Evolutionary conservation across 2,888 invertebrate genomes (phyloP).

Genomic region (Anagyrus pseudococci): DNA sequence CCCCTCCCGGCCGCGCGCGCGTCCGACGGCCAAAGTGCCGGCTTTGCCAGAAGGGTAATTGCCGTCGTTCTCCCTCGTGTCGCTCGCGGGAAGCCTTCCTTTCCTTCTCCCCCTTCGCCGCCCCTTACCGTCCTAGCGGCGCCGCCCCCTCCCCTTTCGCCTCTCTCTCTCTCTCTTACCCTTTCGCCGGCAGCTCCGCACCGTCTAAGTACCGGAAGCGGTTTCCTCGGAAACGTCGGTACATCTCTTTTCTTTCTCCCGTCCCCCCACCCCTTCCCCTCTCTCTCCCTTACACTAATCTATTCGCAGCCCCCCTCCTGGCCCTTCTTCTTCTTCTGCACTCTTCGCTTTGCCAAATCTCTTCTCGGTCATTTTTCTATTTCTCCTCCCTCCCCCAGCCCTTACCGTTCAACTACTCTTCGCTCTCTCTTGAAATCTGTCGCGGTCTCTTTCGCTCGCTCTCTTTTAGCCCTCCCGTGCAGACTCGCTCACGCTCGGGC

Average conservation of each 20-base stretch:
- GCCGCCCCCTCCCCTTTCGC: too few relatives aligned
- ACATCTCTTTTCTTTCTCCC: slow-evolving; percentile 27
- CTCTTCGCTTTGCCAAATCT: slow-evolving; percentile 11
- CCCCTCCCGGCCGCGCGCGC: slow-evolving; percentile 9
- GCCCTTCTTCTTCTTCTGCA: background rate
- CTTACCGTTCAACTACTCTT: slow-evolving; percentile 23
- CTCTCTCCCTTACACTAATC: background rate
- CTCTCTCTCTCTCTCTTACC: slow-evolving; percentile 2
- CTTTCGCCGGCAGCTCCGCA: slow-evolving; percentile 15
- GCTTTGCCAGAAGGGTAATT: slow-evolving; percentile 41
- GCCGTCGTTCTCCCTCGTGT: slow-evolving; percentile 32
- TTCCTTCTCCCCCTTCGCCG: slow-evolving; percentile 5
- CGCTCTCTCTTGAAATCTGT: slow-evolving; percentile 28
- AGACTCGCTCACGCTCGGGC: slow-evolving; percentile 2
- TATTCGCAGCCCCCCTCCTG: background rate
- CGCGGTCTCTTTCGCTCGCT: slow-evolving; percentile 13
- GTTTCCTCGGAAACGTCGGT: slow-evolving; percentile 44
- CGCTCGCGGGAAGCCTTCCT: slow-evolving; percentile 20
- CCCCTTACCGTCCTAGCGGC: too few relatives aligned
- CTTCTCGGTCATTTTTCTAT: background rate
- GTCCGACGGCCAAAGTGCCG: slow-evolving; percentile 37
- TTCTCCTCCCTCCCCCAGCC: background rate
- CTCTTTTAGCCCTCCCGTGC: slow-evolving; percentile 8
- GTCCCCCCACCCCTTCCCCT: background rate
- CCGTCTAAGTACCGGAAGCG: slow-evolving; percentile 51